Percentiles rank a stretch among this genome's conserved stretches.
These are phyloP conservation scores for Catostomus latipinnis DNA, from an alignment of 2,797 vertebrate genomes.

Conservation along the genomic window DNA sequence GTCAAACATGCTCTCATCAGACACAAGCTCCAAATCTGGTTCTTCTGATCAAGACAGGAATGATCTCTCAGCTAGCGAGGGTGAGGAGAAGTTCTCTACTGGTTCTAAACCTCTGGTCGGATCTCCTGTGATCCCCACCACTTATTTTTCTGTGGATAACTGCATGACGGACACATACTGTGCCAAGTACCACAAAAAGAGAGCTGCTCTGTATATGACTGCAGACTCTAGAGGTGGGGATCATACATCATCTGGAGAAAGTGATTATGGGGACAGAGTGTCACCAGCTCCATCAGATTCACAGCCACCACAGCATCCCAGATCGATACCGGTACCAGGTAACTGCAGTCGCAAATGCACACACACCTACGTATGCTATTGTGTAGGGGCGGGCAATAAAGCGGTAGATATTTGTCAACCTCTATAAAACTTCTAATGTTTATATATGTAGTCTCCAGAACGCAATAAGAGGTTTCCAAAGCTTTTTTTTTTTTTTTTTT, in stretches of 20 bases:
- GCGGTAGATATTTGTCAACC: no score
- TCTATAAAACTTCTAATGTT: no score
- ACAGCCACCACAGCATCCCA: slow-evolving; percentile 66
- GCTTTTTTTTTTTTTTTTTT: no score
- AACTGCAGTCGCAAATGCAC: neutral
- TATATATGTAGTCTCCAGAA: no score
- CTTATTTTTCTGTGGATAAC: slow-evolving; percentile 94
- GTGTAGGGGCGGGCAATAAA: no score
- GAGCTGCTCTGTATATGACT: slow-evolving; percentile 73
- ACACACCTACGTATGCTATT: neutral
- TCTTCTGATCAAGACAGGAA: slow-evolving; percentile 79
- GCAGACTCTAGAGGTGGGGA: slow-evolving; percentile 73
- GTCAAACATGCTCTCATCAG: slow-evolving; percentile 61
- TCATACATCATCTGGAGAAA: slow-evolving; percentile 76
- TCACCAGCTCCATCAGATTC: slow-evolving; percentile 64
- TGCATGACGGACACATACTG: slow-evolving; percentile 98
- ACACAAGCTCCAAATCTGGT: slow-evolving; percentile 78
- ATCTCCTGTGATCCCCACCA: slow-evolving; percentile 81
- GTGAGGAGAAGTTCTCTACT: slow-evolving; percentile 70
- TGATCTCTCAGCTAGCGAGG: slow-evolving; percentile 77
- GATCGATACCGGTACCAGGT: slow-evolving; percentile 77
- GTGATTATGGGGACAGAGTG: slow-evolving; percentile 70
- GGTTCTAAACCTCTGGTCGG: slow-evolving; percentile 57
- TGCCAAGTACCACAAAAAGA: slow-evolving; percentile 90
- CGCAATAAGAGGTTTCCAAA: no score